phyloP scores from a whole-genome alignment of 2,797 vertebrate species.

The Leptoclinus maculatus region DNA sequence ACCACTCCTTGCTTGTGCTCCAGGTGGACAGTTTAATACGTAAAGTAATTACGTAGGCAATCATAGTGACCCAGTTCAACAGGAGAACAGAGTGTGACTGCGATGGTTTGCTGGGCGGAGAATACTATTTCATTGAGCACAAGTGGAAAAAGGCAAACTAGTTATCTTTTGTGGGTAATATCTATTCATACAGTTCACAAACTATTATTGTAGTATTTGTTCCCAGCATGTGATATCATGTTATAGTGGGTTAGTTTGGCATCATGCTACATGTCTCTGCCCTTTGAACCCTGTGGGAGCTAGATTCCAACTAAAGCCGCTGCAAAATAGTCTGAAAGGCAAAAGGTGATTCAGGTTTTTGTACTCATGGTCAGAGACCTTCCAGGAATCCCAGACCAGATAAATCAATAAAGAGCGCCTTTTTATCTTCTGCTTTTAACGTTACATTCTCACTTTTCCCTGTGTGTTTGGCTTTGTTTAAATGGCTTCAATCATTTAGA shows the following conservation, averaged over 20 bases:
- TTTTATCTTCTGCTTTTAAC: not conserved
- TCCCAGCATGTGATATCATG: not conserved
- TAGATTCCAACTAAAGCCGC: not conserved
- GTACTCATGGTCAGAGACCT: rapidly evolving
- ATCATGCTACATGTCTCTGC: not conserved
- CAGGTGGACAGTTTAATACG: not conserved
- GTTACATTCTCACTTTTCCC: not conserved
- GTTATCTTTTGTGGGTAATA: not conserved
- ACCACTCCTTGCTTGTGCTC: not conserved
- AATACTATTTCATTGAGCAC: not conserved
- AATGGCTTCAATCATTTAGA: not conserved
- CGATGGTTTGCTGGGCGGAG: not conserved
- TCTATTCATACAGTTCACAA: not conserved
- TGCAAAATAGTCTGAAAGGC: not conserved
- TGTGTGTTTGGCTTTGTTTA: not conserved
- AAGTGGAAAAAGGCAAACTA: not conserved
- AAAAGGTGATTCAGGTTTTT: not conserved
- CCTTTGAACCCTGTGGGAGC: not conserved
- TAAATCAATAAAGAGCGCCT: too few relatives aligned
- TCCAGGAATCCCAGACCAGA: not conserved
- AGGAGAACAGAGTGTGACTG: not conserved
- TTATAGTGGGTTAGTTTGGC: not conserved
- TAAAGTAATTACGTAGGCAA: conserved; percentile 10
- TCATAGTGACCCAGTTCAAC: conserved; percentile 9
- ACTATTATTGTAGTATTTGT: not conserved